Conservation (phyloP, 2,888 invertebrate genomes). For the Tholera decimalis region DNA sequence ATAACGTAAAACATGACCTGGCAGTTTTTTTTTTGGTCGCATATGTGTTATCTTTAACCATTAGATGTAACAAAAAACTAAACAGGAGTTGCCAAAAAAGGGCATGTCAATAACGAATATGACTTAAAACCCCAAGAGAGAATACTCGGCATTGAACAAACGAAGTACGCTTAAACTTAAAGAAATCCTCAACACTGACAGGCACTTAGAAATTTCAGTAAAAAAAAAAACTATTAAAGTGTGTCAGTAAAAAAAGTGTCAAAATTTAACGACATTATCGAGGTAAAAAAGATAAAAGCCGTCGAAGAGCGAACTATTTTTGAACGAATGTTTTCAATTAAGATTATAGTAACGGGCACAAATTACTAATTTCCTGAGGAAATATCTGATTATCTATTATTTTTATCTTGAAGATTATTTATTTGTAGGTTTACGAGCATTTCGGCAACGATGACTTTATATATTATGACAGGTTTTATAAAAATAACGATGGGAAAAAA, state of each 20-base stretch:
- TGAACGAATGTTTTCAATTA: constrained; percentile 84
- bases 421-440: constrained; percentile 73
- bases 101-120: constrained; percentile 52
- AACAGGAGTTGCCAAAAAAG: constrained; percentile 60
- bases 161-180: constrained; percentile 38
- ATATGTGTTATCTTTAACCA: constrained; percentile 20
- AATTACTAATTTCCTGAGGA: constrained; percentile 88
- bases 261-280: constrained; percentile 81
- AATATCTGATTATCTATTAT: constrained; percentile 78
- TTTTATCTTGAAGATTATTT: constrained; percentile 72
- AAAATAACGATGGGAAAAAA: constrained; percentile 14
- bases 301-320: constrained; percentile 69
- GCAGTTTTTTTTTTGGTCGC: constrained; percentile 5
- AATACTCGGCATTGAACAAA: constrained; percentile 45
- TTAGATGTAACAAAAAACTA: constrained; percentile 20
- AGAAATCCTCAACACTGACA: constrained; percentile 72
- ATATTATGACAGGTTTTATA: constrained; percentile 45
- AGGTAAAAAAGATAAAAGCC: constrained; percentile 76
- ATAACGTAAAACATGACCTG: not conserved
- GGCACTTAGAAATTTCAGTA: constrained; percentile 76
- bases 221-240: constrained; percentile 71
- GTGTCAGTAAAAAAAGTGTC: constrained; percentile 84
- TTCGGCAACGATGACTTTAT: constrained; percentile 40
- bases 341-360: constrained; percentile 77
- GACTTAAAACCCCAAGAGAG: constrained; percentile 59